Evolutionary conservation across 2,113 vertebrate species (phyloP), one percentile per base, ranked within the genome.

Genomic region (Podiceps cristatus): DNA sequence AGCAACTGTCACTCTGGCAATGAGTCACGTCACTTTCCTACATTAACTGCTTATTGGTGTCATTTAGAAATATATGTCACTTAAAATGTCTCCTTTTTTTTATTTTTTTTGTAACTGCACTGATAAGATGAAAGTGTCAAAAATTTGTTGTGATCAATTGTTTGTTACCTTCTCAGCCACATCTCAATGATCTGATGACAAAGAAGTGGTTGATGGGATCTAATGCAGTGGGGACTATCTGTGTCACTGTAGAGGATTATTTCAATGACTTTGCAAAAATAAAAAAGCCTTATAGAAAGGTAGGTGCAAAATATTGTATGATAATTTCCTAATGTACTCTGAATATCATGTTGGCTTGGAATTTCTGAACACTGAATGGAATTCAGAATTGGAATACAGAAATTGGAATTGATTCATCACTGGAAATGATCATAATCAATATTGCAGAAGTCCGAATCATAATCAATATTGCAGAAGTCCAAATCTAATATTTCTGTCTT

Each of bases 201-300:
- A 99, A 98, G 97, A 99, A 99, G 97, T 99, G 99, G 99, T 96
- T 99, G 73, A 94, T 80, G 2, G 99, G 99, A 4, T 99, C 99
- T 35, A 99, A 99, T 37, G 99, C 99, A 9, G 99, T 99, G 56
- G 99, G 99, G 95, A 99, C 99, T 58, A 99, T 99, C 97, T 99
- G 99, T 95, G 99, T 99, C 96, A 99, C 99, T 0, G 99, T 99
- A 81, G 99, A 99, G 94, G 99, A 99, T 96, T 99, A 99, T 96
- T 99, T 99, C 97, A 99, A 99, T 60, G 99, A 99, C 97, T 99
- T 99, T 96, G 98, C 99, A 97, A 99, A 98, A 95, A 99, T 99
- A 95, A 99, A 99, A 97, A 99, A 98, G 81, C 99, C 99, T 7
- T 99, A 99, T 85, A 99, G 99, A 96, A 99, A 99, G 99, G 99